phyloP scores from a whole-genome alignment of 1,140 invertebrate species.

The Camponotus pennsylvanicus region DNA sequence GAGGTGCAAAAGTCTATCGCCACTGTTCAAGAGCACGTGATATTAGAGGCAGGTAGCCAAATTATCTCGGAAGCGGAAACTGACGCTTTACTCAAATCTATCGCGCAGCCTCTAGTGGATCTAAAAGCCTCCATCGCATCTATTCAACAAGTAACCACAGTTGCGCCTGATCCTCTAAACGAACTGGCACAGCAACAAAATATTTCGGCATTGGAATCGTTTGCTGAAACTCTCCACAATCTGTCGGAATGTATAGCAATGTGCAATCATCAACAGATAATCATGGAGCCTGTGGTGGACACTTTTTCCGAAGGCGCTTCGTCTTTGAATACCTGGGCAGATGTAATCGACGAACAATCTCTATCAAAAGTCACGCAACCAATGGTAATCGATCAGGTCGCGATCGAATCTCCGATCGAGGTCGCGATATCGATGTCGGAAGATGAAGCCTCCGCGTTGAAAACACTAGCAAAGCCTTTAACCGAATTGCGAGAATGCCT shows the following conservation, averaged over 20 bases:
- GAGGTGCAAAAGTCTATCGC: conserved; percentile 74
- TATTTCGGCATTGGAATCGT: conserved; percentile 82
- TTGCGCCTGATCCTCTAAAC: conserved; percentile 27
- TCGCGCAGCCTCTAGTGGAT: conserved; percentile 80
- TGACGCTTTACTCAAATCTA: conserved; percentile 67
- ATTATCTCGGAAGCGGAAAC: conserved; percentile 65
- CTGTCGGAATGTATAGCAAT: conserved; percentile 77
- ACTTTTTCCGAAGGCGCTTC: conserved; percentile 69
- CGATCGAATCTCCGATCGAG: conserved; percentile 63
- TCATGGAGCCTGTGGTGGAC: conserved; percentile 67
- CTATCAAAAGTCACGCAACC: conserved; percentile 27
- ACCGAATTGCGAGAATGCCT: conserved; percentile 87
- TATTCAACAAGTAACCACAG: conserved; percentile 81
- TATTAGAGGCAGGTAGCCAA: conserved; percentile 63
- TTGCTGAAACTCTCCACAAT: conserved; percentile 86
- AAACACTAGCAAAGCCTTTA: conserved; percentile 85
- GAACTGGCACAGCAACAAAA: conserved; percentile 79
- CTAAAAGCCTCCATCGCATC: conserved; percentile 81
- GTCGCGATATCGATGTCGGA: conserved; percentile 67
- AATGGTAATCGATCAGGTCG: conserved; percentile 56
- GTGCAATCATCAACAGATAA: conserved; percentile 73
- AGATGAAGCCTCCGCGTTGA: conserved; percentile 59
- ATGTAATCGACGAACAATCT: conserved; percentile 54
- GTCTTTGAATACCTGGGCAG: conserved; percentile 69
- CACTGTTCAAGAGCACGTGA: conserved; percentile 75